phyloP scores from a whole-genome alignment of 2,113 vertebrate genomes.

The Boulengeromyrus knoepffleri region DNA sequence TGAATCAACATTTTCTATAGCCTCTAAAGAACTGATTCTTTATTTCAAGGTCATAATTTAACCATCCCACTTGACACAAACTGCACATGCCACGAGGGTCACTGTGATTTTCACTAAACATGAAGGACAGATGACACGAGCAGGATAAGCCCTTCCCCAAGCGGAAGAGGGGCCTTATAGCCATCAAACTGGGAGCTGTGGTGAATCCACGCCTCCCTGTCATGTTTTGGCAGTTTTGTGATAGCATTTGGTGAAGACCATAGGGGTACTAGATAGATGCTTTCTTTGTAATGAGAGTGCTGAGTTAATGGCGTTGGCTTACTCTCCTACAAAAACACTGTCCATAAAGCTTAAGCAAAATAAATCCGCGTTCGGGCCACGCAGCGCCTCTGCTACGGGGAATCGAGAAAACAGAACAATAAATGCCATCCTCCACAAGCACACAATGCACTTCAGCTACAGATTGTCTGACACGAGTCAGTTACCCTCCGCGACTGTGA shows the following conservation, averaged over 20 bases:
- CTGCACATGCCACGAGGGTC: background rate
- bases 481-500: background rate
- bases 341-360: constrained; percentile 34
- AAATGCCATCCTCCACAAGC: background rate
- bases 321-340: constrained; percentile 58
- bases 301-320: constrained; percentile 65
- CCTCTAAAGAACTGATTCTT: background rate
- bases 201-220: constrained; percentile 29
- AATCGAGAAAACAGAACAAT: constrained; percentile 6
- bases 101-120: constrained; percentile 6
- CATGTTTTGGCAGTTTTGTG: constrained; percentile 45
- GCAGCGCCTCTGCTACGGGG: background rate
- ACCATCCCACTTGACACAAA: constrained; percentile 1
- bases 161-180: constrained; percentile 34
- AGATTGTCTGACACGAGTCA: background rate
- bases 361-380: background rate
- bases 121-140: constrained; percentile 17
- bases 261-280: constrained; percentile 49
- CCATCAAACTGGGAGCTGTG: constrained; percentile 33
- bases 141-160: constrained; percentile 25
- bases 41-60: constrained; percentile 14
- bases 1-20: background rate
- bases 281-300: constrained; percentile 52
- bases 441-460: too few species aligned
- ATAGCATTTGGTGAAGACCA: constrained; percentile 51